A percentile compares a stretch with the other conserved stretches of the same genome.
phyloP scores from a whole-genome alignment of 2,888 invertebrate species.

The Prosapia bicincta region DNA sequence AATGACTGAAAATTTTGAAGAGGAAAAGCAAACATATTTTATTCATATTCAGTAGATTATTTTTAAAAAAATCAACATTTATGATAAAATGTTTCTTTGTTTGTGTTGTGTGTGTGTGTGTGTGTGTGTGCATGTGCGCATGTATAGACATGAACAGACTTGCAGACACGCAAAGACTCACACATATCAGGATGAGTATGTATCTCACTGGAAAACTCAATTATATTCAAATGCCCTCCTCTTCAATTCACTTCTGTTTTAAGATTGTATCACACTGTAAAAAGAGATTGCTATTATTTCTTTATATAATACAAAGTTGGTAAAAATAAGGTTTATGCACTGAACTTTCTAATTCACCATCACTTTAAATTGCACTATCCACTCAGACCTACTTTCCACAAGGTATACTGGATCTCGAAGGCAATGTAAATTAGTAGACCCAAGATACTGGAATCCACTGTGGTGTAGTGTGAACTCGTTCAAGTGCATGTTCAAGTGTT shows the following conservation, averaged over 20 bases:
- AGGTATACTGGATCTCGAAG: not conserved
- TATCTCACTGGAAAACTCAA: not conserved
- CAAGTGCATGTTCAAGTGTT: conserved; percentile 86
- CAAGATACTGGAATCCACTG: conserved; percentile 98
- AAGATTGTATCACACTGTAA: not conserved
- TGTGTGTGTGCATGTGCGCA: too few relatives aligned
- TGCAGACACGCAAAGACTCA: too few relatives aligned
- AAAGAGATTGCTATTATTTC: not conserved
- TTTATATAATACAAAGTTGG: not conserved
- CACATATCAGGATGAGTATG: too few relatives aligned
- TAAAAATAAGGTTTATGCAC: not conserved
- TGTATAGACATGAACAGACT: too few relatives aligned
- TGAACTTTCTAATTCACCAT: not conserved
- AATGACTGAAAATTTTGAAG: not conserved
- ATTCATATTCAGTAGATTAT: not conserved
- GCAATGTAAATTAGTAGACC: conserved; percentile 75
- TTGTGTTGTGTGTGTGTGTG: too few relatives aligned
- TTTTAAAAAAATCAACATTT: not conserved
- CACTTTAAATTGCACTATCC: not conserved
- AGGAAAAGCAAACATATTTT: not conserved
- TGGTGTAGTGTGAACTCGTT: conserved; percentile 83
- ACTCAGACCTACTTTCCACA: not conserved
- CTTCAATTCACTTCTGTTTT: not conserved
- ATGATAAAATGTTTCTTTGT: not conserved
- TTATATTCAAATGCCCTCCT: not conserved